A percentile compares a stretch with the other conserved stretches of the same genome.
phyloP scores from a whole-genome alignment of 2,797 vertebrate genomes.

The Falco berigora region DNA sequence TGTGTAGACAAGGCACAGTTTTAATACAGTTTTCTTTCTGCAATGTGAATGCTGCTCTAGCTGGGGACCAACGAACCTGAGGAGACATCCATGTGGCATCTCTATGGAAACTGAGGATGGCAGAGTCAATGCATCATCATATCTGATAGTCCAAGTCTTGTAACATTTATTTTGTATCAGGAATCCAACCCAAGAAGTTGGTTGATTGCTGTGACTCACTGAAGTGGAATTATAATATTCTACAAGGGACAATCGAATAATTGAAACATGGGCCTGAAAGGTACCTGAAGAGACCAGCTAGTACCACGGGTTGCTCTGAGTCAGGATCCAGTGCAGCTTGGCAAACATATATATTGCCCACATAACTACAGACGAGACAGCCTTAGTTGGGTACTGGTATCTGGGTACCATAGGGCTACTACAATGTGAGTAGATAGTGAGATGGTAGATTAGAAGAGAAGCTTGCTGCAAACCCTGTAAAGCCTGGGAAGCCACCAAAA shows the following conservation, averaged over 20 bases:
- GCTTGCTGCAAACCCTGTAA: not conserved
- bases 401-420: not conserved
- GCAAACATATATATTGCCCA: not conserved
- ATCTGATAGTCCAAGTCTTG: not conserved
- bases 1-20: not conserved
- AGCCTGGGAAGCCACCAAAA: not conserved
- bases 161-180: conserved; percentile 7
- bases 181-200: not conserved
- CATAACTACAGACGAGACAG: not conserved
- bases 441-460: not conserved
- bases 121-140: conserved; percentile 11
- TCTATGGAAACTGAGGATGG: conserved; percentile 37
- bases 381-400: not conserved
- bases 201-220: not conserved
- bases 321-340: not conserved
- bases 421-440: not conserved
- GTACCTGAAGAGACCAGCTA: not conserved
- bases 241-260: not conserved
- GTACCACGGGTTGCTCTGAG: not conserved
- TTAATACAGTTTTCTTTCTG: not conserved
- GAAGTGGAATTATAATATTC: not conserved
- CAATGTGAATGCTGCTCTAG: not conserved
- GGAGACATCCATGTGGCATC: conserved; percentile 18
- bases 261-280: not conserved
- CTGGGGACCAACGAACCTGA: not conserved